A percentile compares a stretch with the other conserved stretches of the same genome.
Evolutionary conservation across 2,888 invertebrate genomes (phyloP).

Genomic region (Lycocerus yunnanus): DNA sequence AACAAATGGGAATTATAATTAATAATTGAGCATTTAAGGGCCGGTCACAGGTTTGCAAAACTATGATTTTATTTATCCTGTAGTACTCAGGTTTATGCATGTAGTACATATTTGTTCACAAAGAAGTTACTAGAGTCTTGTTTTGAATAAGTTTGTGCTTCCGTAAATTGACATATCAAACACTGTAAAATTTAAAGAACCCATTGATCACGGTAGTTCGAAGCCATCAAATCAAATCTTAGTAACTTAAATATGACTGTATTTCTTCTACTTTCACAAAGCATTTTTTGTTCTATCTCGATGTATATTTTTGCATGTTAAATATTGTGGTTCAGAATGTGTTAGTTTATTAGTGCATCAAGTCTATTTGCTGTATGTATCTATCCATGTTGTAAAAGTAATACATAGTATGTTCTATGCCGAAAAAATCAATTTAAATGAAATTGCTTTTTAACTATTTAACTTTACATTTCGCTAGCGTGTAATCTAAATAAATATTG

Average conservation of each 20-base stretch:
- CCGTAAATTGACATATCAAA: no score
- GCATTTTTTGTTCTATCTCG: background rate
- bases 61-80: background rate
- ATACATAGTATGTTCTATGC: background rate
- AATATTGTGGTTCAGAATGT: background rate
- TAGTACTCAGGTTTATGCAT: background rate
- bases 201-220: no score
- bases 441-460: background rate
- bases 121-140: no score
- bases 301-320: background rate
- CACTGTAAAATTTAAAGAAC: no score
- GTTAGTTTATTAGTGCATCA: background rate
- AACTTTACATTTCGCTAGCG: background rate
- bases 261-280: background rate
- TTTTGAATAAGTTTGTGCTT: no score
- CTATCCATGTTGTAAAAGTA: background rate
- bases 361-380: background rate
- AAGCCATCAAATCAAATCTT: no score
- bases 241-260: background rate
- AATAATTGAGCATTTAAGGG: no score
- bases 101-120: background rate
- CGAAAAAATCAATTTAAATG: background rate
- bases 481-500: background rate
- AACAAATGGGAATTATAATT: no score
- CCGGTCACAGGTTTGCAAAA: no score